Conservation (phyloP, 92 coral and sea anemone genomes). For the Palythoa grandis region DNA sequence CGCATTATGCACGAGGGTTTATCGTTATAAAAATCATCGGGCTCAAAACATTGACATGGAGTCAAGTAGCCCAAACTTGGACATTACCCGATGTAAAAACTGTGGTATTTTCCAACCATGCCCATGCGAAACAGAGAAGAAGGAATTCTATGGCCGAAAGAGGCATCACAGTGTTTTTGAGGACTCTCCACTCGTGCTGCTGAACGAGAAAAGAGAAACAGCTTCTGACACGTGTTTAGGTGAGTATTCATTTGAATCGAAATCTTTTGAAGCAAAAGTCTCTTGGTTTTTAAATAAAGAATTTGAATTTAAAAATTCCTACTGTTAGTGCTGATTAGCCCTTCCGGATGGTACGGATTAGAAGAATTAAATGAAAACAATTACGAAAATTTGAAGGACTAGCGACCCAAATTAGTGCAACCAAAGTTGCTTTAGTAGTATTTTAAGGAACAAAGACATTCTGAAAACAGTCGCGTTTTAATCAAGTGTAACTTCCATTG, state of each 20-base stretch:
- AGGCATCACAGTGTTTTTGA: constrained; percentile 46
- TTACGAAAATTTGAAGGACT: too few species aligned
- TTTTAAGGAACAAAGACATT: too few species aligned
- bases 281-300: too few species aligned
- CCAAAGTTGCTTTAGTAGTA: too few species aligned
- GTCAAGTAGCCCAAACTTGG: constrained; percentile 33
- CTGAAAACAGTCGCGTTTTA: too few species aligned
- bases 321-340: too few species aligned
- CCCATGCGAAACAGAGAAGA: constrained; percentile 70
- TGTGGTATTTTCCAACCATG: constrained; percentile 85
- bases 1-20: background rate
- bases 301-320: too few species aligned
- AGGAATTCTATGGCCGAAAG: constrained; percentile 55
- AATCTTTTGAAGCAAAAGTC: too few species aligned
- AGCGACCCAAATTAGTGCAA: too few species aligned
- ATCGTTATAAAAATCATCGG: background rate
- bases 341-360: too few species aligned
- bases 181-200: constrained; percentile 59
- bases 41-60: background rate
- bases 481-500: too few species aligned
- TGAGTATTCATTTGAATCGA: background rate
- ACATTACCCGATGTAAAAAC: constrained; percentile 68
- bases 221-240: constrained; percentile 25
- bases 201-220: constrained; percentile 51
- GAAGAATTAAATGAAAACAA: too few species aligned